phyloP scores from a whole-genome alignment of 2,888 invertebrate genomes.

The Mimas tiliae region DNA sequence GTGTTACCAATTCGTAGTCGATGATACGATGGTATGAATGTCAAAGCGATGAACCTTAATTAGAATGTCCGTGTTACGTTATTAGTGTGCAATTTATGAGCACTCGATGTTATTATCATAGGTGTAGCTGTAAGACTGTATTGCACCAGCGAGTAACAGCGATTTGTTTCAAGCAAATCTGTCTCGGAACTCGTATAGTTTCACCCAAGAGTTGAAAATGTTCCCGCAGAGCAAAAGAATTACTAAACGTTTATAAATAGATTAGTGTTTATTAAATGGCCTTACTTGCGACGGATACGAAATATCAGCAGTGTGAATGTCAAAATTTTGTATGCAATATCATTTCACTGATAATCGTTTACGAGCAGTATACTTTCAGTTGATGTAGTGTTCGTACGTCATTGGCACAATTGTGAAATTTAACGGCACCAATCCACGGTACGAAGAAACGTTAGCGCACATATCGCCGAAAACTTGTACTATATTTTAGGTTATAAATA shows the following conservation, averaged over 20 bases:
- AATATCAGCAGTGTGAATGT: conserved; percentile 84
- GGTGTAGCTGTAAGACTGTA: conserved; percentile 53
- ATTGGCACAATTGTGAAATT: conserved; percentile 80
- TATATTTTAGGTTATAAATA: conserved; percentile 86
- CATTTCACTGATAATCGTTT: conserved; percentile 83
- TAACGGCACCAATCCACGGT: conserved; percentile 81
- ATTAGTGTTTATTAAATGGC: conserved; percentile 85
- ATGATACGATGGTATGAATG: conserved; percentile 82
- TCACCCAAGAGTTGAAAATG: conserved; percentile 78
- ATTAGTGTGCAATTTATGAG: conserved; percentile 80
- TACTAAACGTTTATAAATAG: conserved; percentile 85
- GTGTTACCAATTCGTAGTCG: conserved; percentile 75
- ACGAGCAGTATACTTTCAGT: conserved; percentile 73
- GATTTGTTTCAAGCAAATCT: conserved; percentile 76
- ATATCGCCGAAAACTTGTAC: conserved; percentile 85
- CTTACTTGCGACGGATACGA: conserved; percentile 85
- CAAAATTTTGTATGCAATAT: conserved; percentile 84
- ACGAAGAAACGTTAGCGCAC: conserved; percentile 82
- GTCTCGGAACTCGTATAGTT: conserved; percentile 75
- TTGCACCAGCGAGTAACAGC: conserved; percentile 68
- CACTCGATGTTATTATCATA: conserved; percentile 62
- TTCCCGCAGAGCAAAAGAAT: conserved; percentile 82
- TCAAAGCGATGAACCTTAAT: conserved; percentile 85
- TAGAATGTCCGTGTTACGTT: conserved; percentile 83
- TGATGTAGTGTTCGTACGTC: conserved; percentile 76